Evolutionary conservation across 2,113 vertebrate genomes (phyloP), one percentile per base, ranked within the genome.

Genomic region (Rhinopomastus cyanomelas): DNA sequence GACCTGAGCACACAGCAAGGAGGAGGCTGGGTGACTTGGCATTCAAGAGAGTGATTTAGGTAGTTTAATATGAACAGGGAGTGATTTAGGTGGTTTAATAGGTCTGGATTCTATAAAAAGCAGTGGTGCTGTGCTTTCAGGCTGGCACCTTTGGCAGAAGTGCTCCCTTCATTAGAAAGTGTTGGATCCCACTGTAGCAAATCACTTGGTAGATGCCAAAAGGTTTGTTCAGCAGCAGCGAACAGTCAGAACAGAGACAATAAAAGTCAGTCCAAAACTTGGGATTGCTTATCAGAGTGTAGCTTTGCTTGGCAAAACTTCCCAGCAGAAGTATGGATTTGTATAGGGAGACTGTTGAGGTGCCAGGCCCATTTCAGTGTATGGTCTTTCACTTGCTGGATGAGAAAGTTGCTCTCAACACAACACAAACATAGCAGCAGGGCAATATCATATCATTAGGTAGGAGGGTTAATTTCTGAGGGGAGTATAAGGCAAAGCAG

Each of bases 131-230:
- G 37, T 52, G 60, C 77, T 88, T n/a, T 87, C 4, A 9, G 69
- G 48, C 44, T 90, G 81, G 52, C 67, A 84, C 55, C 86, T 73
- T 73, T 79, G 86, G 78, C 87, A 90, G 64, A 88, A 88, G 77
- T 16, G 27, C 18, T 81, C 62, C 32, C 66, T 84, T 81, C 71
- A 62, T 18, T 71, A 48, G 77, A 79, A 85, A 87, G 56, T 27
- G 29, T 72, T 52, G n/a, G 53, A 88, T 81, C 52, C 42, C 52
- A 37, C 48, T 60, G 51, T 2, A 84, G 60, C 44, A 73, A 72
- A 86, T 73, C 34, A 14, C 44, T 81, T 69, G 62, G 51, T 44
- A 62, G 66, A 32, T 81, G 59, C 42, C 51, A 81, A 55, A 68
- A 88, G 78, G 73, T 89, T 85, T 17, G 79, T 62, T 59, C 37